Percentiles rank a stretch among this genome's conserved stretches.
Conservation (phyloP, 1,140 invertebrate species). For the Diplogasteroides magnus region DNA sequence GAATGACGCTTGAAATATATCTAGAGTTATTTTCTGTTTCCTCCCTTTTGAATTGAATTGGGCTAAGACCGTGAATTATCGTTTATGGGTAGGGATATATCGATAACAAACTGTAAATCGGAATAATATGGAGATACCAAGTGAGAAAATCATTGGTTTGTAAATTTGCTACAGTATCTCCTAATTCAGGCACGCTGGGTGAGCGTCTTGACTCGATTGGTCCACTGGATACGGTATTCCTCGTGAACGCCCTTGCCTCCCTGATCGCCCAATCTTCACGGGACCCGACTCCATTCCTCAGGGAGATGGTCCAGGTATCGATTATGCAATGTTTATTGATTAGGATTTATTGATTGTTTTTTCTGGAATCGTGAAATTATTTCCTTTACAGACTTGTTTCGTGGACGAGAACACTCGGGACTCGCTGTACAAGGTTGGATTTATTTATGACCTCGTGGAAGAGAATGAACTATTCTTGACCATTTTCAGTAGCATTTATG, state of each 20-base stretch:
- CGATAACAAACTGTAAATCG: too few species aligned
- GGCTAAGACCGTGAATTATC: too few species aligned
- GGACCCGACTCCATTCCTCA: constrained; percentile 13
- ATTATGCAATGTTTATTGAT: background rate
- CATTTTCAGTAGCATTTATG: too few species aligned
- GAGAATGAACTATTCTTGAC: too few species aligned
- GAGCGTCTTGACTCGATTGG: constrained; percentile 6
- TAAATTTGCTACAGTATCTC: background rate
- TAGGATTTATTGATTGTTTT: background rate
- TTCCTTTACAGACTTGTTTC: constrained; percentile 25
- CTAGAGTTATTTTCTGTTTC: too few species aligned
- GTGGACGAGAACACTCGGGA: constrained; percentile 21
- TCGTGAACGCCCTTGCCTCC: constrained; percentile 22
- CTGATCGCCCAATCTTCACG: constrained; percentile 18
- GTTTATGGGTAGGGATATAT: too few species aligned
- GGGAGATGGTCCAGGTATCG: constrained; percentile 24
- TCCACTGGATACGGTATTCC: constrained; percentile 21
- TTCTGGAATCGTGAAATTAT: background rate
- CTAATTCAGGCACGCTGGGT: constrained; percentile 5
- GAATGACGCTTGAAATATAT: too few species aligned
- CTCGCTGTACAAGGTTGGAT: constrained; percentile 20
- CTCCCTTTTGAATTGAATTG: too few species aligned
- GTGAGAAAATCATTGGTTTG: too few species aligned
- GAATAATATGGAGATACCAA: background rate
- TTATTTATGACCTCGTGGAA: too few species aligned